Evolutionary conservation across 2,797 vertebrate species (phyloP), one percentile per base, ranked within the genome.

Genomic region (Coranthus polyacanthus): DNA sequence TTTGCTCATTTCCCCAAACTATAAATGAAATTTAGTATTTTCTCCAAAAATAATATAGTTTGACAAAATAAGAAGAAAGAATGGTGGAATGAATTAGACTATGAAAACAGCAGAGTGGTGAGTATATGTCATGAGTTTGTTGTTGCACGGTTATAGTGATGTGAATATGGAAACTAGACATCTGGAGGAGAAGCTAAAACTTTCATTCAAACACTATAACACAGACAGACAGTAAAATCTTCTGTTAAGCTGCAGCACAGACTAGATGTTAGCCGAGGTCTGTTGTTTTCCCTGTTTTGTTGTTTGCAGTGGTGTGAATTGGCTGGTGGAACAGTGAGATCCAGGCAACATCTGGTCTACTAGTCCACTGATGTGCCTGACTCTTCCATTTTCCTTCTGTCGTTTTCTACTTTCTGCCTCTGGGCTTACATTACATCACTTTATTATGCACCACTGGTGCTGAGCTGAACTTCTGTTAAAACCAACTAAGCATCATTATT

Each of bases 281-380:
- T 38, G 13, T 15, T 60, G 18, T 63, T 57, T 67, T 43, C n/a
- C 24, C 20, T 36, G 34, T 56, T 67, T 52, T 60, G 17, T 12
- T 41, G 21, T 54, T 57, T 53, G 22, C 49, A 29, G 53, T 67
- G 15, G 11, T 55, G 34, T 44, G 47, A 74, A 54, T 59, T 51
- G 29, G 29, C 37, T 54, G 20, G 21, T 38, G 59, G 53, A 38
- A 24, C 42, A 52, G 9, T 51, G 21, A 37, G 60, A 37, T 43
- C 12, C 8, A 59, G 32, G 71, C 64, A 81, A 68, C 86, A 81
- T 66, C 76, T 79, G 80, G 24, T 75, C 70, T 38, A 38, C 59
- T 65, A 44, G 50, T 62, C 57, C 49, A 53, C 50, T 51, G 49
- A 75, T 16, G 17, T 63, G 66, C 42, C 53, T 21, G n/a, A 47